These are phyloP conservation scores for Trichopria drosophilae DNA, from an alignment of 2,888 invertebrate species.

Conservation along the genomic window DNA sequence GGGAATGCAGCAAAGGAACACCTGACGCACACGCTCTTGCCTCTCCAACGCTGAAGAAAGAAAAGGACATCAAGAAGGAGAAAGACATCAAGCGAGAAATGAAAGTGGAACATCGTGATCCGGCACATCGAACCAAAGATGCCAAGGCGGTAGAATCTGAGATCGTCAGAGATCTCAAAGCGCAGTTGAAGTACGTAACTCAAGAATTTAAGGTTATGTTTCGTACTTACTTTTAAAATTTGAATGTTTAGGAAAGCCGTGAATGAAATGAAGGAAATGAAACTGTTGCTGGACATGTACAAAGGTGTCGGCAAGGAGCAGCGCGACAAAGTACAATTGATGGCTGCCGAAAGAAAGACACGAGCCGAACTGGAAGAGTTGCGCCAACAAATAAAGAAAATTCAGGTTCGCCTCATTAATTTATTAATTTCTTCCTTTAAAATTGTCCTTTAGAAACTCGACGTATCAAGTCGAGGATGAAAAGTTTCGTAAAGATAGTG, in stretches of 20 bases:
- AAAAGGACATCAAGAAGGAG: slow-evolving; percentile 65
- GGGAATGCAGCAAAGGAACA: slow-evolving; percentile 57
- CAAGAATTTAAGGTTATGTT: not conserved
- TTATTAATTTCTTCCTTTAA: too few relatives aligned
- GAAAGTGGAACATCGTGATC: slow-evolving; percentile 62
- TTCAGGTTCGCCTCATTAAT: slow-evolving; percentile 66
- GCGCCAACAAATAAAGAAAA: slow-evolving; percentile 80
- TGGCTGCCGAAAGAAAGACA: slow-evolving; percentile 92
- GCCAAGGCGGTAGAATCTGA: slow-evolving; percentile 73
- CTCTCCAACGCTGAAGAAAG: slow-evolving; percentile 64
- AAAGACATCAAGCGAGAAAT: slow-evolving; percentile 63
- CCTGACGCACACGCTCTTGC: slow-evolving; percentile 51
- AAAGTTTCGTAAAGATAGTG: too few relatives aligned
- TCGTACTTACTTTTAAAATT: slow-evolving; percentile 1
- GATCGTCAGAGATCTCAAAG: slow-evolving; percentile 82
- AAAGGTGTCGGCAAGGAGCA: slow-evolving; percentile 97
- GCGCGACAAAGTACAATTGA: slow-evolving; percentile 91
- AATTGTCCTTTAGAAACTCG: too few relatives aligned
- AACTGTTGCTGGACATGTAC: slow-evolving; percentile 92
- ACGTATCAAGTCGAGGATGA: too few relatives aligned
- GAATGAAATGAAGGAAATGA: slow-evolving; percentile 93
- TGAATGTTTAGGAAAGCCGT: slow-evolving; percentile 74
- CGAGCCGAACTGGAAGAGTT: slow-evolving; percentile 89
- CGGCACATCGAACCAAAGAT: slow-evolving; percentile 65
- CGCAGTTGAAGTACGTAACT: slow-evolving; percentile 81